Conservation (phyloP, 2,888 invertebrate species). For the Sclerodermus sp. region DNA sequence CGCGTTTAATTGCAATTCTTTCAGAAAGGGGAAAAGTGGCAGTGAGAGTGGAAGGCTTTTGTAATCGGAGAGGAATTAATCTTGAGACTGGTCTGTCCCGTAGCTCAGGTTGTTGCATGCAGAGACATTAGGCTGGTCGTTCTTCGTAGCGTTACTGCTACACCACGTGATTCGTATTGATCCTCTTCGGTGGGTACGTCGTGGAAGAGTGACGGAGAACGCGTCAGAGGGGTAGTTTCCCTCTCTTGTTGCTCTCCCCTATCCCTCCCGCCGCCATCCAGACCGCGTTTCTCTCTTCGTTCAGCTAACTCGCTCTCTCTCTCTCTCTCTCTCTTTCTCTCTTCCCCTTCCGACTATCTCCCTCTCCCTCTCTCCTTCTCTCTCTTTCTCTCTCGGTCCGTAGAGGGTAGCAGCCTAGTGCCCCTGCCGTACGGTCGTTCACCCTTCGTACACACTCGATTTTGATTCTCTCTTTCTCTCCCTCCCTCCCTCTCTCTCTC, state of each 20-base stretch:
- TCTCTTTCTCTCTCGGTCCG: conserved; percentile 10
- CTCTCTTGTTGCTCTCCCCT: conserved; percentile 9
- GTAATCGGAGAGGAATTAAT: too few species aligned
- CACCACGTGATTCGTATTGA: conserved; percentile 57
- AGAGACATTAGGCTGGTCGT: conserved; percentile 31
- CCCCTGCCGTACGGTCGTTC: conserved; percentile 55
- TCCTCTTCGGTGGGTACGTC: conserved; percentile 46
- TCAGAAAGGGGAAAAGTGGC: too few species aligned
- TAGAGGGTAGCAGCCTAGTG: conserved; percentile 53
- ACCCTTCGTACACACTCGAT: conserved; percentile 43
- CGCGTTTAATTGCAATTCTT: too few species aligned
- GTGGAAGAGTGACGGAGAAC: conserved; percentile 33
- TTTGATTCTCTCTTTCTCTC: conserved; percentile 31
- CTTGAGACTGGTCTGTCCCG: too few species aligned
- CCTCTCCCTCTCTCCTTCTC: conserved; percentile 6
- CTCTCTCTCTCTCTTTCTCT: conserved; percentile 4
- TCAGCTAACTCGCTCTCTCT: conserved; percentile 8
- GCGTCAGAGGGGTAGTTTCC: conserved; percentile 15
- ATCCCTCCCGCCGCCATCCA: conserved; percentile 1
- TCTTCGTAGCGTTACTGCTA: conserved; percentile 42
- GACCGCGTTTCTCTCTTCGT: conserved; percentile 4
- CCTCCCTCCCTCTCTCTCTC: conserved; percentile 5
- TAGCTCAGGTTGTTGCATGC: conserved; percentile 33
- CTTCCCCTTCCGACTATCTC: conserved; percentile 7
- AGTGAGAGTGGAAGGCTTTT: too few species aligned